Evolutionary conservation across 92 coral and sea anemone genomes (phyloP).

Genomic region (Anthopleura xanthogrammica): DNA sequence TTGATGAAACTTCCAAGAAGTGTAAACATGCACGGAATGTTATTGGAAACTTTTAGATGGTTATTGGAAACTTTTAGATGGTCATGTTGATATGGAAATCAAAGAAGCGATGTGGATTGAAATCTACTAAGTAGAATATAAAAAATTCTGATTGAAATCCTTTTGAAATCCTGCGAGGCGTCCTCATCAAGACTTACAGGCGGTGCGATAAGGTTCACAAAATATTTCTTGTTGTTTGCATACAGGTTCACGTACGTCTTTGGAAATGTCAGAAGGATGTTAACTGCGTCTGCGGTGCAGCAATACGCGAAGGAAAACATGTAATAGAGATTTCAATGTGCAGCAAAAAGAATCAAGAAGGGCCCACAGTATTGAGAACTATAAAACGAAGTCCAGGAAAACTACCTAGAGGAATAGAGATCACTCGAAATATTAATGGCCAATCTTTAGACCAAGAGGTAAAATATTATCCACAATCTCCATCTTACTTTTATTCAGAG

Average conservation of each 20-base stretch:
- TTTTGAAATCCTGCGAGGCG: neutral
- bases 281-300: slow-evolving; percentile 48
- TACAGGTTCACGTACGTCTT: slow-evolving; percentile 6
- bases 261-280: slow-evolving; percentile 13
- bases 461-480: neutral
- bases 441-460: slow-evolving; percentile 25
- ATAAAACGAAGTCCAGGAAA: slow-evolving; percentile 16
- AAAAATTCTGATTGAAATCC: neutral
- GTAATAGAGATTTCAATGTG: slow-evolving; percentile 21
- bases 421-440: slow-evolving; percentile 7
- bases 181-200: neutral
- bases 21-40: too few relatives aligned
- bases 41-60: too few relatives aligned
- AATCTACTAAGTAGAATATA: neutral
- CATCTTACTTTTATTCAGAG: too few relatives aligned
- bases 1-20: too few relatives aligned
- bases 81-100: too few relatives aligned
- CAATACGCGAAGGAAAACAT: slow-evolving; percentile 35
- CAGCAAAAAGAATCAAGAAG: neutral
- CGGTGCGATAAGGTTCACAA: neutral
- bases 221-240: neutral
- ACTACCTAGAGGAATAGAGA: slow-evolving; percentile 13
- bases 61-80: too few relatives aligned
- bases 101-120: too few relatives aligned
- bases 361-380: slow-evolving; percentile 13